Conservation (phyloP, 2,797 vertebrate species). For the Echiichthys vipera region DNA sequence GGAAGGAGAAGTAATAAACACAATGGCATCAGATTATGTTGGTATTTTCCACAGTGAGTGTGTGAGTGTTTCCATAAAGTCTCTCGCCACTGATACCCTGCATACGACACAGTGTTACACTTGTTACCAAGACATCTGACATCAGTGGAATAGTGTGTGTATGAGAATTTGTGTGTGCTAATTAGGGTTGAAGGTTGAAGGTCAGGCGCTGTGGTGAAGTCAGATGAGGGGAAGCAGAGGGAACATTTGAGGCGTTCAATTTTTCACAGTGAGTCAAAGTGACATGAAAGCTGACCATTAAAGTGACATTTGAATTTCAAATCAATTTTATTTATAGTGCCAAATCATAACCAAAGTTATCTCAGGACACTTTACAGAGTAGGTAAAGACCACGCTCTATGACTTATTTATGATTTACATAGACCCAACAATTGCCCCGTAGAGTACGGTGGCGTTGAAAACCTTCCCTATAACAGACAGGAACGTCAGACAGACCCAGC, state of each 20-base stretch:
- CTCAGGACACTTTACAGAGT: no score
- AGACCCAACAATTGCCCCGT: no score
- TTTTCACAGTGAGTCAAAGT: background rate
- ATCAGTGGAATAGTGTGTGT: conserved; percentile 25
- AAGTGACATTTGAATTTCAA: background rate
- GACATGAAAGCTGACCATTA: background rate
- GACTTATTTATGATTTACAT: no score
- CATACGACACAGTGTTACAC: conserved; percentile 67
- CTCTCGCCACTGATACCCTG: conserved; percentile 51
- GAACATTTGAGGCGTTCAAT: background rate
- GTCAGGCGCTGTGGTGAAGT: conserved; percentile 23
- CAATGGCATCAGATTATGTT: conserved; percentile 58
- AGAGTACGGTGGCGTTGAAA: no score
- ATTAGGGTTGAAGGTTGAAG: conserved; percentile 28
- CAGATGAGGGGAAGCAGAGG: background rate
- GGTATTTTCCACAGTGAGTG: conserved; percentile 79
- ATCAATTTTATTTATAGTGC: no score
- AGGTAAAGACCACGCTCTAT: no score
- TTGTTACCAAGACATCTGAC: conserved; percentile 66
- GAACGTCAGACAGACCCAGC: no score
- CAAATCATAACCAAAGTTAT: no score
- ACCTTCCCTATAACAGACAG: no score
- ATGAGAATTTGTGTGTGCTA: background rate
- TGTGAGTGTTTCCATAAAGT: conserved; percentile 61
- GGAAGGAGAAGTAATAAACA: conserved; percentile 1